Evolutionary conservation across 2,113 vertebrate genomes (phyloP), one percentile per base, ranked within the genome.

Genomic region (Ceyx melanurus): DNA sequence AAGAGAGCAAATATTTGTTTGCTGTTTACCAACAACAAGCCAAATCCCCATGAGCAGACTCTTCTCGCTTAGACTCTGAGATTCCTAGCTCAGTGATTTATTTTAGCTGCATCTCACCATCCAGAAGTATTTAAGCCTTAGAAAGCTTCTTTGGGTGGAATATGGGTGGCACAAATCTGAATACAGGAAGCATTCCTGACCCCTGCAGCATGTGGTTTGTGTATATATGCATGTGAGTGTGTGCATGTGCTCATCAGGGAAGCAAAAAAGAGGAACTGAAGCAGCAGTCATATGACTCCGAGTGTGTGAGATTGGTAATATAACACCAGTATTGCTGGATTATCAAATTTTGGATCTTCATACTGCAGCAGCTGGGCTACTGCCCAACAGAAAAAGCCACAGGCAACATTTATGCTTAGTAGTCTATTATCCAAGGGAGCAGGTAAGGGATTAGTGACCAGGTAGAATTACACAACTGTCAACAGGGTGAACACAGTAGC

Each of bases 401-500:
- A 64, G 93, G 95, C 92, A 73, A 70, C 17, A 0, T 37, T 80
- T 80, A 54, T 56, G 79, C 85, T 88, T 20, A 33, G 60, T 25
- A 85, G 93, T 35, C 75, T 56, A 20, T 89, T 89, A 91, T 71
- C 90, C 65, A 13, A 2, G 56, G 92, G 42, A 95, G 88, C 82
- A 95, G 82, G 92, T 92, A 86, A 86, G 72, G 91, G 93, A 89
- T 95, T 94, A 94, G 94, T 37, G 79, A 86, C 79, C 88, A 86
- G 93, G 75, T 33, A 80, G 72, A 65, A 17, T 74, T 91, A 89
- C 82, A 40, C 2, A 5, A 57, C 82, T 91, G 67, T 46, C 72
- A 58, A 4, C 37, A 18, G 64, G 42, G 11, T 7, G 8, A 95
- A 94, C 70, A 2, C 82, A 33, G 28, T 22, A 76, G 72, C 58